Evolutionary conservation across 2,888 invertebrate species (phyloP), one percentile per base, ranked within the genome.

Genomic region (Pseudanteris insignis): DNA sequence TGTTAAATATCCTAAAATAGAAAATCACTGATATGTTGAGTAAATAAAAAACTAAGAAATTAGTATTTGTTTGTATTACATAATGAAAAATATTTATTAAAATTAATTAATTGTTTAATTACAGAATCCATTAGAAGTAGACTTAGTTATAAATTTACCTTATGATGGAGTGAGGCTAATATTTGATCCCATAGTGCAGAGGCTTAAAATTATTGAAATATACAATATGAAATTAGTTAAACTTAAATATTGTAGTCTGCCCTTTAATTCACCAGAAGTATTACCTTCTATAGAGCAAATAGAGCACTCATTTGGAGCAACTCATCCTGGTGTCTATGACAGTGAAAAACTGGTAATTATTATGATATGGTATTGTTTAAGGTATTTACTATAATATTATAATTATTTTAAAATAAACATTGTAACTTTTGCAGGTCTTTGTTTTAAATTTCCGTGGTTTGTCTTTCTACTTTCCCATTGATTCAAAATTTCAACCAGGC

Each of bases 281-380:
- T 86, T 92, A 81, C 97, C 98, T 65, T 95, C 96, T 63, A 94
- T 98, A 74, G 95, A 97, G 82, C 96, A 96, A 82, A 96, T 99
- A 69, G 98, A 98, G 82, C 94, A 96, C 83, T 96, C 95, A 46
- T 99, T 99, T 84, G 98, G 98, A 66, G 97, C 98, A 59, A 99
- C 99, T 21, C 96, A 96, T 82, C 98, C 98, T 15, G 98, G 97
- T 70, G 93, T 96, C 37, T 98, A 96, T 81, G 97, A 98, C 84
- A 89, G 94, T 55, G 93, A 94, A 78, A 91, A 94, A 70, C 94
- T 96, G 81, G 86, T 80, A 63, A 38, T 18, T n/a, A n/a, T n/a
- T n/a, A n/a, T n/a, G n/a, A n/a, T n/a, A n/a, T n/a, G n/a, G n/a
- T n/a, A n/a, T n/a, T n/a, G n/a, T n/a, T n/a, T n/a, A n/a, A n/a